Percentiles rank a stretch among this genome's conserved stretches.
Evolutionary conservation across 2,797 vertebrate species (phyloP).

Genomic region (Anabacerthia variegaticeps): DNA sequence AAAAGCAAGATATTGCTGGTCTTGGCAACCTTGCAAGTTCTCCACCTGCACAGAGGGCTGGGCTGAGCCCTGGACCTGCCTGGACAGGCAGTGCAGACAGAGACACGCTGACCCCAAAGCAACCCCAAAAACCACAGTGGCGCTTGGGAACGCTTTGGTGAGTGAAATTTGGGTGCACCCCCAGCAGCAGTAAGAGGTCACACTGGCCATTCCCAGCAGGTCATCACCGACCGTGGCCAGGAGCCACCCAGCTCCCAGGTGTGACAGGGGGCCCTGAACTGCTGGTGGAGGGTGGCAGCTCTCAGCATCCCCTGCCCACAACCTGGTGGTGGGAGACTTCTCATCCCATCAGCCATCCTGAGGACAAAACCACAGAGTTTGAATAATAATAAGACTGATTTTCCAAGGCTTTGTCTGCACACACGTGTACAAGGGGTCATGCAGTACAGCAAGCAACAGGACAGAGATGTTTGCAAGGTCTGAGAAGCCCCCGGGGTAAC

Average conservation of each 20-base stretch:
- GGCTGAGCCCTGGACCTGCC: neutral
- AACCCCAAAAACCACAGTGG: fast-evolving
- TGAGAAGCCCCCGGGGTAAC: neutral
- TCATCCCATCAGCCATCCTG: fast-evolving
- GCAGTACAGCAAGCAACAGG: neutral
- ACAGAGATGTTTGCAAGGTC: fast-evolving
- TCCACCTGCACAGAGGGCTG: neutral
- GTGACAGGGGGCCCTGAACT: neutral
- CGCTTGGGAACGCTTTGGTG: fast-evolving
- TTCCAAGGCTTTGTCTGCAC: neutral
- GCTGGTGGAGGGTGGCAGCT: neutral
- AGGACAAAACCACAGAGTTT: neutral
- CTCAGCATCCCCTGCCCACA: neutral
- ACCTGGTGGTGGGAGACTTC: neutral
- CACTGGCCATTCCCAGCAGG: fast-evolving
- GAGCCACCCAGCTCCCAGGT: neutral
- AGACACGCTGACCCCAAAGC: neutral
- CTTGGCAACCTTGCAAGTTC: neutral
- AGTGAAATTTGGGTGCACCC: neutral
- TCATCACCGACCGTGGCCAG: fast-evolving
- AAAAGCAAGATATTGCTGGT: neutral
- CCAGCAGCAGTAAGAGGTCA: neutral
- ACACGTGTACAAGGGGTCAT: fast-evolving
- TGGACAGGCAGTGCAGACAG: neutral
- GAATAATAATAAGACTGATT: neutral